Conservation (phyloP, 2,888 invertebrate species). For the Coelogynopora nodosa region DNA sequence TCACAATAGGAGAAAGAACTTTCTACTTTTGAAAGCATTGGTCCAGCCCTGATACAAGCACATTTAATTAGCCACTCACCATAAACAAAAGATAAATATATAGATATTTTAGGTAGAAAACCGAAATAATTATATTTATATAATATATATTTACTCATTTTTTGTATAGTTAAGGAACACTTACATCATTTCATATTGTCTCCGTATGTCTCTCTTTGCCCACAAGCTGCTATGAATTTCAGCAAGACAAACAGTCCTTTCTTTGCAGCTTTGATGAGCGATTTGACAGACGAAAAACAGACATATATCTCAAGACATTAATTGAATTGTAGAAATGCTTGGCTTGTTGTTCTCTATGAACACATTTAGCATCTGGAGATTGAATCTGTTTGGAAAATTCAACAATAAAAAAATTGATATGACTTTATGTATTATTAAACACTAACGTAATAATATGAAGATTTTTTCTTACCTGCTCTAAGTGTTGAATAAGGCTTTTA, state of each 20-base stretch:
- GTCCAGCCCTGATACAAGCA: neutral
- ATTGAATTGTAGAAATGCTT: neutral
- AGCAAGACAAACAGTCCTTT: neutral
- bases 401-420: neutral
- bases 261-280: neutral
- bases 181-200: neutral
- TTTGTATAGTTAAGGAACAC: neutral
- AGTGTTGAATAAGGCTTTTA: neutral
- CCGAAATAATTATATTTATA: neutral
- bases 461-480: neutral
- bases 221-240: neutral
- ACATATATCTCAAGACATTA: neutral
- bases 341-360: neutral
- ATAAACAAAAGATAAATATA: neutral
- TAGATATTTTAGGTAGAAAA: neutral
- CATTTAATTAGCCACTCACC: neutral
- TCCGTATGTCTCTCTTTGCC: neutral
- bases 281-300: neutral
- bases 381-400: neutral
- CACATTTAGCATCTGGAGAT: neutral
- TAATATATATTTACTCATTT: neutral
- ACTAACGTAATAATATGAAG: neutral
- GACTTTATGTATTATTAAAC: constrained; percentile 8
- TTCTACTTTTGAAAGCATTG: neutral
- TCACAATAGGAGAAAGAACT: neutral